Percentiles rank a stretch among this genome's conserved stretches.
These are phyloP conservation scores for Tapirus terrestris DNA, from an alignment of 2,113 vertebrate genomes.

Conservation along the genomic window DNA sequence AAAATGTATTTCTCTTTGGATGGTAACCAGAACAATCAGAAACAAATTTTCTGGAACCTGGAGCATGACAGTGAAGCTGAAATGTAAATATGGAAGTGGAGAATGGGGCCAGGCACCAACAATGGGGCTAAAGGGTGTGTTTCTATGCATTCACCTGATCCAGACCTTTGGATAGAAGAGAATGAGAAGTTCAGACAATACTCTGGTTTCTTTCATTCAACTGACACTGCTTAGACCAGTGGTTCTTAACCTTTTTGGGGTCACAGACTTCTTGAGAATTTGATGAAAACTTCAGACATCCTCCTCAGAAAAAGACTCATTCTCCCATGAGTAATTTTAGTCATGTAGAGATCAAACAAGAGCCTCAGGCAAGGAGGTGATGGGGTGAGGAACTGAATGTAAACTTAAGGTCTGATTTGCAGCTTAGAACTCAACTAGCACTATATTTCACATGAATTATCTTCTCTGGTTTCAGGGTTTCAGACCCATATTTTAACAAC, in stretches of 20 bases:
- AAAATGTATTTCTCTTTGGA: slow-evolving; percentile 46
- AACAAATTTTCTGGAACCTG: slow-evolving; percentile 16
- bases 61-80: neutral
- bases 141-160: neutral
- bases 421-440: neutral
- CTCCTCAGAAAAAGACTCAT: neutral
- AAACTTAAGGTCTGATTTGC: neutral
- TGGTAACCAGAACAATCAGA: neutral
- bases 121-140: neutral
- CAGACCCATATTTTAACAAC: neutral
- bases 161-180: neutral
- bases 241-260: neutral
- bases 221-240: neutral
- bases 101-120: neutral
- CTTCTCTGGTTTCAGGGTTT: neutral
- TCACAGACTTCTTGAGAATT: slow-evolving; percentile 8
- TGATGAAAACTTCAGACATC: neutral
- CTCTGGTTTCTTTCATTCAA: neutral
- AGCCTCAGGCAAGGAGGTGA: neutral
- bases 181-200: neutral
- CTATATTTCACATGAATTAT: neutral
- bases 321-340: neutral
- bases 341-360: neutral
- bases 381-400: neutral
- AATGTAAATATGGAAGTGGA: neutral